Evolutionary conservation across 2,888 invertebrate genomes (phyloP).

Genomic region (Parasteatoda lunata): DNA sequence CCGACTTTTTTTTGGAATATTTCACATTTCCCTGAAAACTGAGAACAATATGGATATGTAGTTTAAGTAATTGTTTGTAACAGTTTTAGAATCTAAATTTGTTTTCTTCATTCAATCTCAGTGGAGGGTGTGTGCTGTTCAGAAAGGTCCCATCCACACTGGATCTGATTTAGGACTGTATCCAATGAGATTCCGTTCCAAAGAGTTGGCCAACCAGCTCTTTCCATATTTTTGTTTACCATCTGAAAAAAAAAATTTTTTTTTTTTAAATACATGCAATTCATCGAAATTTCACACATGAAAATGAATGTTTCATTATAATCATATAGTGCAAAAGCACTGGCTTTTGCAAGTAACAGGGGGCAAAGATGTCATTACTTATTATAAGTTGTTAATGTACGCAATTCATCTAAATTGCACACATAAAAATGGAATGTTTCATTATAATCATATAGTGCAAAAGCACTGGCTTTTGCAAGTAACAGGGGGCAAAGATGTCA

Average conservation of each 20-base stretch:
- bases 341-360: too few relatives aligned
- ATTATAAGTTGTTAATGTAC: too few relatives aligned
- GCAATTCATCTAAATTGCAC: too few relatives aligned
- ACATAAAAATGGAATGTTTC: too few relatives aligned
- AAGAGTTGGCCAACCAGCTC: slow-evolving; percentile 40
- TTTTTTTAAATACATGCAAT: too few relatives aligned
- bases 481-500: too few relatives aligned
- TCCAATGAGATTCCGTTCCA: slow-evolving; percentile 41
- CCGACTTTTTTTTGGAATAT: slow-evolving; percentile 25
- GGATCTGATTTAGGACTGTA: slow-evolving; percentile 49
- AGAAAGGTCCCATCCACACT: slow-evolving; percentile 58
- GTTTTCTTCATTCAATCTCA: slow-evolving; percentile 25
- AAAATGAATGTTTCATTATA: too few relatives aligned
- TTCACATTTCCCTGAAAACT: slow-evolving; percentile 56
- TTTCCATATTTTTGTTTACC: slow-evolving; percentile 58
- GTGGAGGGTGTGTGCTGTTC: slow-evolving; percentile 9
- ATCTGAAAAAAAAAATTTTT: slow-evolving; percentile 28
- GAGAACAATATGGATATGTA: slow-evolving; percentile 61
- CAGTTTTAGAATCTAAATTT: slow-evolving; percentile 54
- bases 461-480: too few relatives aligned
- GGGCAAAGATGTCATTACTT: too few relatives aligned
- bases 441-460: too few relatives aligned
- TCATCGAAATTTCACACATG: too few relatives aligned
- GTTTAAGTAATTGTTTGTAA: slow-evolving; percentile 51
- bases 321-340: too few relatives aligned